Conservation (phyloP, 1,140 invertebrate species). For the Mamestra configurata region DNA sequence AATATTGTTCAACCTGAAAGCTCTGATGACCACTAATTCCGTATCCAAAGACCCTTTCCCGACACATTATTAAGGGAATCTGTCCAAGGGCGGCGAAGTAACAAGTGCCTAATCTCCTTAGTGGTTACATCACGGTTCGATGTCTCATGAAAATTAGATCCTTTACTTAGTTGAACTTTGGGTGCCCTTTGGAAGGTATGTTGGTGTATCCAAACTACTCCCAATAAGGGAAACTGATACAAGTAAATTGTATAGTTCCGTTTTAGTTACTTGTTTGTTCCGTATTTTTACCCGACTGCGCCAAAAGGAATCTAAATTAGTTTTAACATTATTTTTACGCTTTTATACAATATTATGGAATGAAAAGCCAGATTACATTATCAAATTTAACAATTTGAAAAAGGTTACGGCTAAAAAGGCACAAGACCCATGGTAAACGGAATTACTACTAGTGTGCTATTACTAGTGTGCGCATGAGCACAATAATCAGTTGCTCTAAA, state of each 20-base stretch:
- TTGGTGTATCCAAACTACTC: slow-evolving; percentile 28
- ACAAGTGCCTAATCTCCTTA: slow-evolving; percentile 69
- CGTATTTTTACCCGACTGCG: too few relatives aligned
- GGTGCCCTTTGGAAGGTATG: slow-evolving; percentile 25
- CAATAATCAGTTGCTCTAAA: not conserved
- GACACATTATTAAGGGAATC: slow-evolving; percentile 53
- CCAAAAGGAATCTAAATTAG: too few relatives aligned
- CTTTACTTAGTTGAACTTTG: slow-evolving; percentile 55
- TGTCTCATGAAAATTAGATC: slow-evolving; percentile 67
- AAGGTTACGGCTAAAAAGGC: too few relatives aligned
- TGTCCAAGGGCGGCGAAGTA: slow-evolving; percentile 56
- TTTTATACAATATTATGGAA: too few relatives aligned
- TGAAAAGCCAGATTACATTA: too few relatives aligned
- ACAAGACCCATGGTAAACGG: too few relatives aligned
- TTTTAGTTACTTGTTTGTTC: not conserved
- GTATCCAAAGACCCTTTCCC: slow-evolving; percentile 43
- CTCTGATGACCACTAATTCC: slow-evolving; percentile 48
- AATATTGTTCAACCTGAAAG: slow-evolving; percentile 36
- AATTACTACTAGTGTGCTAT: not conserved
- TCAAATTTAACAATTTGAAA: too few relatives aligned
- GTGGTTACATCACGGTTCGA: slow-evolving; percentile 63
- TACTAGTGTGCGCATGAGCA: slow-evolving; percentile 2
- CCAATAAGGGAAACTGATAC: slow-evolving; percentile 19
- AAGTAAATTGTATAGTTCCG: not conserved
- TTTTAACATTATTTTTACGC: too few relatives aligned